Conservation (phyloP, 2,888 invertebrate genomes). For the Rutpela maculata region DNA sequence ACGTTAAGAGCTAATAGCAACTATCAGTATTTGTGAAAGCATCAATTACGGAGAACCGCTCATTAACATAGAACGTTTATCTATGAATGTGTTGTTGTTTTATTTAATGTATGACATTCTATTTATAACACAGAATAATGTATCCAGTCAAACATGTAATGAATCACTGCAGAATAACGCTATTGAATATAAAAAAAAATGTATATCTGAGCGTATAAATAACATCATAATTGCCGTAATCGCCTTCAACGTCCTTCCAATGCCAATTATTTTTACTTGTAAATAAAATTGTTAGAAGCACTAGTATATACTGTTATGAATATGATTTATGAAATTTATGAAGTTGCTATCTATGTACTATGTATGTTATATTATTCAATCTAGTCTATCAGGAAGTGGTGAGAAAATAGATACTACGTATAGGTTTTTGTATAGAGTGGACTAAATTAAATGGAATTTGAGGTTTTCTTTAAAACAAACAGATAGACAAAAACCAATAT, state of each 20-base stretch:
- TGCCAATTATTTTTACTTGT: conserved; percentile 46
- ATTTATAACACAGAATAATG: conserved; percentile 40
- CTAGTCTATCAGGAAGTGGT: too few species aligned
- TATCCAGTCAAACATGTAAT: conserved; percentile 42
- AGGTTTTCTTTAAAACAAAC: too few species aligned
- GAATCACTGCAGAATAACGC: conserved; percentile 35
- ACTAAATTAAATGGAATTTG: too few species aligned
- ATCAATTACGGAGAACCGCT: conserved; percentile 9
- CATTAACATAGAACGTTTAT: conserved; percentile 18
- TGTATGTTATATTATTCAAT: too few species aligned
- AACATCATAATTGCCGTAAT: conserved; percentile 60
- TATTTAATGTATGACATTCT: conserved; percentile 39
- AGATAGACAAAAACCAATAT: too few species aligned
- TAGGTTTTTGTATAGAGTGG: too few species aligned
- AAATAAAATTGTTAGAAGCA: conserved; percentile 29
- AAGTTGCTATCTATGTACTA: too few species aligned
- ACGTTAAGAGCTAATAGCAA: too few species aligned
- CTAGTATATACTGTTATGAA: not conserved
- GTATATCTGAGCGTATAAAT: conserved; percentile 47
- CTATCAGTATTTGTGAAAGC: not conserved
- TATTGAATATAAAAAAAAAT: conserved; percentile 34
- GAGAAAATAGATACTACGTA: too few species aligned
- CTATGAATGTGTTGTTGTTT: conserved; percentile 17
- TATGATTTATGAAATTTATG: too few species aligned
- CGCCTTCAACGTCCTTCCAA: conserved; percentile 64